Base-by-base conservation (phyloP, 2,113 vertebrate species). In the Hippocampus comes region DNA sequence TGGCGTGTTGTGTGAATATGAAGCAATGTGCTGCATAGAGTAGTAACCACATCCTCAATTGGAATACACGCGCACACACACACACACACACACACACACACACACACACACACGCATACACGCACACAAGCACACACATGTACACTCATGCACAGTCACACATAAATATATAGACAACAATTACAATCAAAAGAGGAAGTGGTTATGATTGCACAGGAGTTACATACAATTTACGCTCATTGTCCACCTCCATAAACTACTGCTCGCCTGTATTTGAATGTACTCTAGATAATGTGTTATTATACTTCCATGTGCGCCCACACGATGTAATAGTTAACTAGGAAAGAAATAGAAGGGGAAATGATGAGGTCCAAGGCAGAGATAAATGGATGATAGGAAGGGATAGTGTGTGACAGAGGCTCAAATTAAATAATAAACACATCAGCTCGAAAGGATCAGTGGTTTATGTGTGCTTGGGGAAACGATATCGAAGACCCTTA, bases 131-230 rank as follows among this genome's bases (percentile, higher is more conserved):
- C 25, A 25, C 21, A 1, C 25, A 12, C 30, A 30, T 4, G 30
- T 34, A 34, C 30, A 34, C 30, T 34, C 30, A 34, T 34, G 30
- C 30, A 34, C 30, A 34, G 30, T 34, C 30, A 34, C 30, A 5
- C 30, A 34, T 4, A 1, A 23, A 11, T 27, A 60, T 30, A 9
- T 30, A 15, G 11, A 30, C 25, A 21, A 15, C 8, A 63, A 38
- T 63, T 60, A 38, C 51, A 25, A 71, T 59, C 70, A 25, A 73
- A 81, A 82, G 70, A 76, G 71, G 76, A 80, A 81, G 57, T 12
- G 20, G 42, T 6, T 1, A 23, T 43, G 30, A 56, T 79, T 70
- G 63, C 34, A 43, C 21, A 64, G 57, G 72, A 67, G 23, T 11
- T 60, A 76, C 76, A 64, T 64, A 68, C 15, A 43, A 46, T 55